A percentile compares a stretch with the other conserved stretches of the same genome.
Conservation (phyloP, 2,113 vertebrate genomes). For the Eulacestoma nigropectus region DNA sequence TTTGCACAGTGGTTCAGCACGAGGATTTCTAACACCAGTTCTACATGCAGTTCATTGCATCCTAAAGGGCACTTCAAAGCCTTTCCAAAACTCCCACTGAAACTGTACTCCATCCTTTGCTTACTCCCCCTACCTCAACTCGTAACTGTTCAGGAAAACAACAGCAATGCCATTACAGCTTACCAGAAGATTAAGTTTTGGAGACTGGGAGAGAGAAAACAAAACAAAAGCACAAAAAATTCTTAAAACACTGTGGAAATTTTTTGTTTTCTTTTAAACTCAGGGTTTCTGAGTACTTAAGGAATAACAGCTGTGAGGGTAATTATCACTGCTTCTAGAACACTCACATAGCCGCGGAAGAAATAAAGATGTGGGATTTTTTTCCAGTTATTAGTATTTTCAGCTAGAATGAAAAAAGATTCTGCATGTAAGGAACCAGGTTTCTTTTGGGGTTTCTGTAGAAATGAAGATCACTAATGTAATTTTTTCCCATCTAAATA, state of each 20-base stretch:
- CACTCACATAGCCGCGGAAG: not conserved
- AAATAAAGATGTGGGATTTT: not conserved
- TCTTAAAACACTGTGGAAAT: not conserved
- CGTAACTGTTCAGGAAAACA: not conserved
- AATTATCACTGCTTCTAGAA: not conserved
- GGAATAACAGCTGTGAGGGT: not conserved
- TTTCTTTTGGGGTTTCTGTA: not conserved
- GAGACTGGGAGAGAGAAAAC: not conserved
- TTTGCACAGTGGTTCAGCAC: not conserved
- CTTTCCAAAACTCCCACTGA: not conserved
- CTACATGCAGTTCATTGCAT: not conserved
- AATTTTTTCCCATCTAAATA: not conserved
- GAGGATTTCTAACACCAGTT: not conserved
- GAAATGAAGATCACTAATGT: not conserved
- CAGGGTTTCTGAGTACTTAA: not conserved
- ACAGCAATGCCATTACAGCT: not conserved
- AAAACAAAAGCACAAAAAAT: not conserved
- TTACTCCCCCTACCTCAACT: not conserved
- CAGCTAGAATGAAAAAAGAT: not conserved
- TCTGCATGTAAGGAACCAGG: not conserved
- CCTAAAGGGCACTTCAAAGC: not conserved
- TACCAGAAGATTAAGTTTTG: not conserved
- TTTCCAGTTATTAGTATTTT: not conserved
- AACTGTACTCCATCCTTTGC: not conserved
- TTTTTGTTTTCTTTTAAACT: not conserved